These are phyloP conservation scores for Pollicipes pollicipes DNA, from an alignment of 1,140 invertebrate species.

Conservation along the genomic window DNA sequence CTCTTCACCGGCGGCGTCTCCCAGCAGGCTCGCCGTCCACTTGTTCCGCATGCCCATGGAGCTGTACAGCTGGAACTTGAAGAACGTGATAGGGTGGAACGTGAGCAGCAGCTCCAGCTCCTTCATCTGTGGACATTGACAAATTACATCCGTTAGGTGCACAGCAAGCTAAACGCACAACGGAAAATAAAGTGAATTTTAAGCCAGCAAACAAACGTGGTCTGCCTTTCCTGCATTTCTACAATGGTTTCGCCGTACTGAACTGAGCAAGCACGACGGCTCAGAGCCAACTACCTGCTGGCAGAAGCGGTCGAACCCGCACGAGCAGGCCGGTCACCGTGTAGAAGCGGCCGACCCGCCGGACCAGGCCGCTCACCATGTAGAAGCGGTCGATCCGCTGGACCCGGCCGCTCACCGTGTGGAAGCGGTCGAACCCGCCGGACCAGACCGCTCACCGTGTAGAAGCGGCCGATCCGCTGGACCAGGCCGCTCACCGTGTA, in stretches of 20 bases:
- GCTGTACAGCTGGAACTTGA: constrained; percentile 92
- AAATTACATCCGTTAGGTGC: neutral
- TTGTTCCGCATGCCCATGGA: constrained; percentile 68
- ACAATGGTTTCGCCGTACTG: too few relatives aligned
- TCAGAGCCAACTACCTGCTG: too few relatives aligned
- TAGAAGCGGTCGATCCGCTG: too few relatives aligned
- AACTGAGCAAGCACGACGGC: too few relatives aligned
- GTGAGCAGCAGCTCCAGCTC: constrained; percentile 46
- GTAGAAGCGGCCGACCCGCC: too few relatives aligned
- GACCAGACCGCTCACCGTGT: neutral
- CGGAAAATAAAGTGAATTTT: too few relatives aligned
- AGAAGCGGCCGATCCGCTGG: too few relatives aligned
- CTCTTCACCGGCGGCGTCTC: constrained; percentile 40
- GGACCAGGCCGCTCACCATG: neutral
- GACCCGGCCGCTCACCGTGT: neutral
- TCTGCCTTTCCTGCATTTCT: too few relatives aligned
- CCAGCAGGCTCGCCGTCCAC: constrained; percentile 23
- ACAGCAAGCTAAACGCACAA: too few relatives aligned
- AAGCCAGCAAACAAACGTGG: too few relatives aligned
- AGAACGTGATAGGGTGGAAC: constrained; percentile 83
- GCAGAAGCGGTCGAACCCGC: too few relatives aligned
- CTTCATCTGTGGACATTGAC: constrained; percentile 9
- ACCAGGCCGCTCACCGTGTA: neutral
- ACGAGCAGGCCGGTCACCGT: too few relatives aligned
- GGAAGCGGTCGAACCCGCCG: neutral